Evolutionary conservation across 2,888 invertebrate species (phyloP), one percentile per base, ranked within the genome.

Genomic region (Xestia c-nigrum): DNA sequence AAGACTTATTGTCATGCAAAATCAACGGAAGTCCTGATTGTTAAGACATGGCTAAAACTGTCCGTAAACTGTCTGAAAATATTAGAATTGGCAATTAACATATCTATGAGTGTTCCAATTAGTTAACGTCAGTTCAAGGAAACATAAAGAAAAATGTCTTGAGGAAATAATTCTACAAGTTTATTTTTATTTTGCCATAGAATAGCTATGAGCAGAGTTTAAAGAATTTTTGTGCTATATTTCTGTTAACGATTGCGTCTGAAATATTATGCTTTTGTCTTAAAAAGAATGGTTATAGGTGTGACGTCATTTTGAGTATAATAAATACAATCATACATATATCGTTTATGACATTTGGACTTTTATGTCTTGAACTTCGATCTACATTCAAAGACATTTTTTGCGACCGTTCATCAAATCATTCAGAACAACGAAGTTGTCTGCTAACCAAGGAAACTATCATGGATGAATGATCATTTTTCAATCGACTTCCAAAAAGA

Each of bases 51-150:
- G 7, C 4, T 21, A 1, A 19, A 24, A 24, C n/a, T 59, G 66
- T 64, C 55, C 68, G 21, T n/a, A 24, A n/a, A 40, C 4, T 65
- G 68, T 69, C 40, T 61, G n/a, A 67, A 80, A 80, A 80, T 76
- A 84, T 80, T 43, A 38, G 68, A 80, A 71, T 40, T n/a, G 5
- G 6, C 61, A 68, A 76, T 76, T 69, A 72, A 47, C 68, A 81
- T 76, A 64, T 74, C 24, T 68, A 64, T 78, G 72, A 72, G 14
- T 61, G 52, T 24, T 68, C 73, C 47, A 84, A 84, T 83, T 81
- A 77, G 73, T 83, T 69, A 77, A 69, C 43, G 74, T 69, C 72
- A 57, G 7, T 76, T 65, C 68, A 57, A 72, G 73, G 76, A 68
- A 64, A 68, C 31, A 12, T 24, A 38, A 47, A 64, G 69, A 70